These are phyloP conservation scores for Synaphobranchus kaupii DNA, from an alignment of 2,797 vertebrate genomes.

Conservation along the genomic window DNA sequence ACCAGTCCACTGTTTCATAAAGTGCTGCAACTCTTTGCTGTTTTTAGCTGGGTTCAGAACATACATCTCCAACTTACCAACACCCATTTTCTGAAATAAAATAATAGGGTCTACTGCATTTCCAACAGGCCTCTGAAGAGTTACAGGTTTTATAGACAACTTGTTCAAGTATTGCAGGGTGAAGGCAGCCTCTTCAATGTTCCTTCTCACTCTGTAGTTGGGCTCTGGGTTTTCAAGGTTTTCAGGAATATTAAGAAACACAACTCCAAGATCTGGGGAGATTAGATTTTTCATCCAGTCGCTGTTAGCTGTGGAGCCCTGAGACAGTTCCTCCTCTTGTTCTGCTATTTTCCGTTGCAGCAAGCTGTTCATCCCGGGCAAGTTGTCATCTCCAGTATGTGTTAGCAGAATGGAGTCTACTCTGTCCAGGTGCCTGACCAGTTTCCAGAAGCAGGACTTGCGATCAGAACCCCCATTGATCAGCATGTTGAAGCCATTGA, in stretches of 20 bases:
- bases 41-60: slow-evolving; percentile 92
- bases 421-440: slow-evolving; percentile 92
- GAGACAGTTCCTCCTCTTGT: slow-evolving; percentile 92
- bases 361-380: slow-evolving; percentile 97
- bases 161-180: slow-evolving; percentile 90
- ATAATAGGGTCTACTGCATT: slow-evolving; percentile 88
- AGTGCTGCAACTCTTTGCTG: slow-evolving; percentile 94
- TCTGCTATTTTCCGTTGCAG: slow-evolving; percentile 91
- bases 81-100: slow-evolving; percentile 98
- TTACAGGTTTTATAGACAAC: slow-evolving; percentile 87
- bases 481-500: slow-evolving; percentile 98
- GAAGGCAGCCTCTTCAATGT: slow-evolving; percentile 85
- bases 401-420: slow-evolving; percentile 96
- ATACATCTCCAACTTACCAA: slow-evolving; percentile 97
- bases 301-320: slow-evolving; percentile 91
- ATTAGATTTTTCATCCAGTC: slow-evolving; percentile 99
- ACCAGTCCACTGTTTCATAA: slow-evolving; percentile 95
- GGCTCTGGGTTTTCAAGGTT: slow-evolving; percentile 83
- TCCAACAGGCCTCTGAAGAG: slow-evolving; percentile 83
- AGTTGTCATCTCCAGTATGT: slow-evolving; percentile 91
- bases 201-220: slow-evolving; percentile 81
- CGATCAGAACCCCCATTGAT: slow-evolving; percentile 95
- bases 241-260: slow-evolving; percentile 93
- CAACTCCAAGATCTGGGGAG: slow-evolving; percentile 92
- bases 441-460: slow-evolving; percentile 97